Evolutionary conservation across 2,113 vertebrate species (phyloP).

Genomic region (Hemibagrus wyckioides): DNA sequence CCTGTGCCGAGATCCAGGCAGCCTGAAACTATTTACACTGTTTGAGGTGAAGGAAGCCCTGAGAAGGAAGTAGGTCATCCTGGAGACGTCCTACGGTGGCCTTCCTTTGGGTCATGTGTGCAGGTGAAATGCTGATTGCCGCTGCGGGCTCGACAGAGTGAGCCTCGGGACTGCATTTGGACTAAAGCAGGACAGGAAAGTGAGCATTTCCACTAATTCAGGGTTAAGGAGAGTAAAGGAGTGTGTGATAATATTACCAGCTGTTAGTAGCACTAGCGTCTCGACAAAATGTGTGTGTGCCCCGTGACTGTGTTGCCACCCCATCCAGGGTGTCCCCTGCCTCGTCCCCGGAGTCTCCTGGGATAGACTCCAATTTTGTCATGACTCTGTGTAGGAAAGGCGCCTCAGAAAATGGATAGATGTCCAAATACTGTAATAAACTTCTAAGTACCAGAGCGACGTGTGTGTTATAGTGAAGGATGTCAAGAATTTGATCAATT

Average conservation of each 20-base stretch:
- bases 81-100: constrained; percentile 28
- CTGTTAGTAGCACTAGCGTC: not conserved
- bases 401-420: no score
- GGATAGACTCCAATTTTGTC: no score
- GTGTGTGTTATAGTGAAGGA: no score
- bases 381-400: no score
- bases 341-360: no score
- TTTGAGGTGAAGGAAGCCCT: constrained; percentile 43
- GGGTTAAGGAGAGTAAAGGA: not conserved
- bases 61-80: constrained; percentile 44
- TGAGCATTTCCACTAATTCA: not conserved
- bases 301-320: no score
- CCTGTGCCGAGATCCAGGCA: not conserved
- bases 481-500: no score
- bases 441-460: no score
- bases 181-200: no score
- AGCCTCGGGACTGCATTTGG: not conserved
- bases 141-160: not conserved
- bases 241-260: not conserved
- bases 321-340: no score
- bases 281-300: no score
- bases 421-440: no score
- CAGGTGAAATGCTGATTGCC: constrained; percentile 11
- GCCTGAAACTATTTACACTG: constrained; percentile 2
- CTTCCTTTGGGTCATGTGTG: not conserved